These are phyloP conservation scores for Manduca sexta DNA, from an alignment of 1,140 invertebrate genomes.

Conservation along the genomic window DNA sequence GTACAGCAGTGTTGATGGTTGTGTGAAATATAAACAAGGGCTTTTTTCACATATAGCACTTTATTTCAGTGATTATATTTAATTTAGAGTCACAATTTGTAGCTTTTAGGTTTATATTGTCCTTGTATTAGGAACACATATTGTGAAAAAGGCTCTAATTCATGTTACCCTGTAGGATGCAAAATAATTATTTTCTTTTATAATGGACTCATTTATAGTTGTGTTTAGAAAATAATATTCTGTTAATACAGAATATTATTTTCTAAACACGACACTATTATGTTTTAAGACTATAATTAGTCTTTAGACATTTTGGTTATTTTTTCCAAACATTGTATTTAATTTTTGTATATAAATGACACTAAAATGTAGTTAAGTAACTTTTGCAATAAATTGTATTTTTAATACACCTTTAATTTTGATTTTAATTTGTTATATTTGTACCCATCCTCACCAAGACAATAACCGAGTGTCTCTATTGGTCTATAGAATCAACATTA, in stretches of 20 bases:
- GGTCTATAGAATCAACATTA: background rate
- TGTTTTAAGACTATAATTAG: too few relatives aligned
- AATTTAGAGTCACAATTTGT: slow-evolving; percentile 4
- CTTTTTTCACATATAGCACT: too few relatives aligned
- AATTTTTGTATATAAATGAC: slow-evolving; percentile 69
- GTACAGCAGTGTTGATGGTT: background rate
- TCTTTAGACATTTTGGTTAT: slow-evolving; percentile 39
- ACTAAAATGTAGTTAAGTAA: slow-evolving; percentile 63
- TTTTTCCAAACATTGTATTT: slow-evolving; percentile 49
- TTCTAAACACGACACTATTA: too few relatives aligned
- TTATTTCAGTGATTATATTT: slow-evolving; percentile 3
- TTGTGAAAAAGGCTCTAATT: background rate
- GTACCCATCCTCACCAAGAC: too few relatives aligned
- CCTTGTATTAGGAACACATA: background rate
- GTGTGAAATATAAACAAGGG: background rate
- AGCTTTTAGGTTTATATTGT: background rate
- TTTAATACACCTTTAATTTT: slow-evolving; percentile 63
- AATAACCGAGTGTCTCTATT: too few relatives aligned
- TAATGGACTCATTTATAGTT: slow-evolving; percentile 1
- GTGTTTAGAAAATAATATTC: slow-evolving; percentile 17
- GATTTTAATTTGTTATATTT: slow-evolving; percentile 22
- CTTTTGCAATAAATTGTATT: slow-evolving; percentile 71
- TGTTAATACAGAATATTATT: too few relatives aligned
- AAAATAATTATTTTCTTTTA: background rate
- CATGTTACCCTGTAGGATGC: background rate